Evolutionary conservation across 2,797 vertebrate genomes (phyloP).

Genomic region (Tiaroga cobitis): DNA sequence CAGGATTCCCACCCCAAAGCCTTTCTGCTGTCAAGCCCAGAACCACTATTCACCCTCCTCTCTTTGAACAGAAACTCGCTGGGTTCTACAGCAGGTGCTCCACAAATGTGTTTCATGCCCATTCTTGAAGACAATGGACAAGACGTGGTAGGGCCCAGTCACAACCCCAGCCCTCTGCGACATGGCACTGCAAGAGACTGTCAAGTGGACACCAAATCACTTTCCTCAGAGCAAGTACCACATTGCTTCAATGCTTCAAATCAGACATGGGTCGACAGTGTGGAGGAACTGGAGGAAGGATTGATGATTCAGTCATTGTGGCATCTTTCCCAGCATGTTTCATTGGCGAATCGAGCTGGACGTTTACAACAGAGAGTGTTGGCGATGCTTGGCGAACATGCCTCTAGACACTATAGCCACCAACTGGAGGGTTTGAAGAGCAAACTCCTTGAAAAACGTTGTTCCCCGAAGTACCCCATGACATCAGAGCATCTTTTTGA

Average conservation of each 20-base stretch:
- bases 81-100: constrained; percentile 64
- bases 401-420: constrained; percentile 81
- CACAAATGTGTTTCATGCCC: constrained; percentile 66
- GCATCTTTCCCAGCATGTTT: constrained; percentile 81
- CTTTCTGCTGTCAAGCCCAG: constrained; percentile 76
- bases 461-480: constrained; percentile 61
- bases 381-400: constrained; percentile 83
- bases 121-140: constrained; percentile 62
- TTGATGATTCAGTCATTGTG: constrained; percentile 73
- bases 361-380: constrained; percentile 84
- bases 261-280: constrained; percentile 47
- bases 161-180: constrained; percentile 17
- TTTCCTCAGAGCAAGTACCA: constrained; percentile 28
- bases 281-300: constrained; percentile 66
- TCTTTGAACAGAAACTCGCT: constrained; percentile 61
- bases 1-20: constrained; percentile 75
- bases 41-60: constrained; percentile 67
- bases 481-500: constrained; percentile 43
- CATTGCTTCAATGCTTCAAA: constrained; percentile 13
- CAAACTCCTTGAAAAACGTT: constrained; percentile 68
- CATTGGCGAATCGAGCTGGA: constrained; percentile 78
- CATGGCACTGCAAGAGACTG: constrained; percentile 58
- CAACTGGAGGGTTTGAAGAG: constrained; percentile 84
- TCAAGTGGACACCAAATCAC: constrained; percentile 57
- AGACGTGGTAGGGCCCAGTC: constrained; percentile 50